Base-by-base conservation (phyloP, 2,888 invertebrate species). In the Endotricha flammealis region DNA sequence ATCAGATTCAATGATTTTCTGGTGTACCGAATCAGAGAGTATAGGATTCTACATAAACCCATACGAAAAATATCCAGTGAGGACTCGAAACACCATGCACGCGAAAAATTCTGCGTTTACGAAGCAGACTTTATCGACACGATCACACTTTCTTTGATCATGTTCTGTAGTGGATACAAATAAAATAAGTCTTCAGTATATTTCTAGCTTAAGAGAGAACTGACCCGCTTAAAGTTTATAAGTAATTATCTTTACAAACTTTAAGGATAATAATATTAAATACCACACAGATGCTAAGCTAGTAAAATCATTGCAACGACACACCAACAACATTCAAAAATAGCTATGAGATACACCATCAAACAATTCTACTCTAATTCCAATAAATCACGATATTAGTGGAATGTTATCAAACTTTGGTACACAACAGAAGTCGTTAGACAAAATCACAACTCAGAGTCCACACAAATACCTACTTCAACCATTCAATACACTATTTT, bases 401-500 rank as follows among this genome's bases (percentile, higher is more conserved):
- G 42, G 16, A 54, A 50, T n/a, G 50, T 57, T 40, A 48, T 61
- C 60, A 62, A 58, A 14, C 12, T 59, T 63, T 49, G 59, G 54
- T 59, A 48, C 53, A 45, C 43, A 49, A 70, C 62, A 61, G 60
- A 62, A 51, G 42, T 45, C 48, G 43, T 63, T 57, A 59, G 51
- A 55, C 12, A 53, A 58, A 62, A 63, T 46, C 56, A 65, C 57
- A 64, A 59, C 46, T 61, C 41, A 42, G 46, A 49, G 50, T 57
- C 60, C 67, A 73, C 64, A 63, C 53, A 63, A 61, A 65, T 79
- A 85, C 83, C 80, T 81, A 82, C 81, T 57, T 86, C 77, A 87
- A 83, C 86, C 86, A 82, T 86, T 85, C 75, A 85, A 79, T 67
- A 87, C 83, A 80, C 87, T 86, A 87, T 86, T 87, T 83, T 86